Conservation (phyloP, 1,140 invertebrate species). For the Drosophila burlai region DNA sequence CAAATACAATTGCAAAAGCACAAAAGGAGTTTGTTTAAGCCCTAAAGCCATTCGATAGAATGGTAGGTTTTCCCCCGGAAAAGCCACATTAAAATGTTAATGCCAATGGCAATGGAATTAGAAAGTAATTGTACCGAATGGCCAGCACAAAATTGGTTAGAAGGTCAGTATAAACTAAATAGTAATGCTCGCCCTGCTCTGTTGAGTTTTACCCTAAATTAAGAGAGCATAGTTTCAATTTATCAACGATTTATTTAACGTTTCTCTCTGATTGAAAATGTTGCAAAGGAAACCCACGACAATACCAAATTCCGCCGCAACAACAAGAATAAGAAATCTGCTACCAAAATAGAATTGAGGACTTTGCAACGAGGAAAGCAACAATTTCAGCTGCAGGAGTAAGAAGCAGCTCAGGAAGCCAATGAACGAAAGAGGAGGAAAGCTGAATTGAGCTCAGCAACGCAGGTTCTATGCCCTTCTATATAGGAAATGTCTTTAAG, state of each 20-base stretch:
- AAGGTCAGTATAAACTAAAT: conserved; percentile 11
- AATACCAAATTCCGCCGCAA: conserved; percentile 14
- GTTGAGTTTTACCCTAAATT: neutral
- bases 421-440: conserved; percentile 60
- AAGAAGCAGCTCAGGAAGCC: conserved; percentile 46
- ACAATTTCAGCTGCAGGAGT: conserved; percentile 4
- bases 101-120: conserved; percentile 60
- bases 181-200: neutral
- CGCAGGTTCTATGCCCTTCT: conserved; percentile 2
- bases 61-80: neutral
- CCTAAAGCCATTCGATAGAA: conserved; percentile 20
- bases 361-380: conserved; percentile 33
- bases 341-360: conserved; percentile 61
- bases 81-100: conserved; percentile 72
- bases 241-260: conserved; percentile 12
- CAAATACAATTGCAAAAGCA: conserved; percentile 70
- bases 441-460: conserved; percentile 1
- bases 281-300: conserved; percentile 15
- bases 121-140: conserved; percentile 22
- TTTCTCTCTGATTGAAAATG: conserved; percentile 26
- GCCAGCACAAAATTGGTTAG: conserved; percentile 25
- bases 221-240: conserved; percentile 5
- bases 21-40: conserved; percentile 56
- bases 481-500: neutral
- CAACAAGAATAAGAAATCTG: conserved; percentile 24